These are phyloP conservation scores for Panzeria rudis DNA, from an alignment of 2,888 invertebrate species.

Conservation along the genomic window DNA sequence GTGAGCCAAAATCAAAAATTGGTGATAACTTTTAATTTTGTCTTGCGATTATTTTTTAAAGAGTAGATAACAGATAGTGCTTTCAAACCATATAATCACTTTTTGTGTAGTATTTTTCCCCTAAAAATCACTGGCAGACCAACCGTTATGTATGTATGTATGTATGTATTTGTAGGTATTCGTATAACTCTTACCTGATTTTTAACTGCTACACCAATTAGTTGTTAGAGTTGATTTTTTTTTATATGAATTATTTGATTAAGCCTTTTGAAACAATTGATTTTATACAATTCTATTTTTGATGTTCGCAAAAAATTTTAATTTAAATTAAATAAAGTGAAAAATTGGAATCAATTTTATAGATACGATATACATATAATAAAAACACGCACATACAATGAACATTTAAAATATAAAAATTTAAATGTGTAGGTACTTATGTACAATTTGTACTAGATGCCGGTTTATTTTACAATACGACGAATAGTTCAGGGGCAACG, in stretches of 20 bases:
- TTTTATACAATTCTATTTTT: constrained; percentile 41
- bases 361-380: not conserved
- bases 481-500: constrained; percentile 63
- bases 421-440: not conserved
- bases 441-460: constrained; percentile 47
- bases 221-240: constrained; percentile 12
- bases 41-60: too few species aligned
- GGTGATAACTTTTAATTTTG: too few species aligned
- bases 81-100: too few species aligned
- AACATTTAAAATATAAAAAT: not conserved
- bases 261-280: constrained; percentile 12
- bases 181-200: constrained; percentile 28
- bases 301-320: constrained; percentile 5
- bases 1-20: too few species aligned
- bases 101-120: too few species aligned
- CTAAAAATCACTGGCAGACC: too few species aligned
- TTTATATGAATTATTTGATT: not conserved
- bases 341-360: constrained; percentile 27
- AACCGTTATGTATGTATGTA: not conserved
- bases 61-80: too few species aligned
- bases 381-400: constrained; percentile 5
- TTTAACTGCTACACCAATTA: constrained; percentile 25
- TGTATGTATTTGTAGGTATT: not conserved
- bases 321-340: not conserved
- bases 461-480: constrained; percentile 56